Percentiles rank a stretch among this genome's conserved stretches.
These are phyloP conservation scores for Ichneumon xanthorius DNA, from an alignment of 2,888 invertebrate species.

Conservation along the genomic window DNA sequence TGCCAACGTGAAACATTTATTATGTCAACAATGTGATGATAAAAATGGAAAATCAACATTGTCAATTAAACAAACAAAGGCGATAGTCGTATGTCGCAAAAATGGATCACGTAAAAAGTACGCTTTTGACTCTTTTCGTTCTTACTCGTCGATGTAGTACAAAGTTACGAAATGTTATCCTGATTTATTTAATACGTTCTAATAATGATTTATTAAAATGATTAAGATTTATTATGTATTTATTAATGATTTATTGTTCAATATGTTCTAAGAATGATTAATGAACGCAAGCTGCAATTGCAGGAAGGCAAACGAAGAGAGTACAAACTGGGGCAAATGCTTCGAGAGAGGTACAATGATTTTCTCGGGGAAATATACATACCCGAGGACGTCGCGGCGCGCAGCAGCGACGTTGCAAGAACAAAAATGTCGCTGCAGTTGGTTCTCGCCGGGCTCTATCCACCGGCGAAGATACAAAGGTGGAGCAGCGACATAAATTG, in stretches of 20 bases:
- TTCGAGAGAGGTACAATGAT: constrained; percentile 85
- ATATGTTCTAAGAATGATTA: neutral
- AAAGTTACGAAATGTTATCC: too few species aligned
- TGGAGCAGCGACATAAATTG: constrained; percentile 88
- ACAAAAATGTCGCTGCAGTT: constrained; percentile 91
- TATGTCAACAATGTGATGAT: neutral
- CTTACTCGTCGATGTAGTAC: too few species aligned
- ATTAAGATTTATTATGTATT: too few species aligned
- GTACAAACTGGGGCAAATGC: constrained; percentile 85
- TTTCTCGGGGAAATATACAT: constrained; percentile 85
- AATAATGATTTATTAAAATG: neutral
- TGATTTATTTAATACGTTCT: neutral
- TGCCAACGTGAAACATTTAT: neutral
- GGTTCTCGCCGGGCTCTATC: constrained; percentile 89
- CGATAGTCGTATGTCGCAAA: too few species aligned
- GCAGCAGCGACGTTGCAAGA: constrained; percentile 90
- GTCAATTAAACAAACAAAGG: neutral
- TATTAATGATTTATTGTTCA: too few species aligned
- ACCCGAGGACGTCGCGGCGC: constrained; percentile 81
- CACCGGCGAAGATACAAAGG: constrained; percentile 86
- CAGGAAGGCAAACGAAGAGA: constrained; percentile 86
- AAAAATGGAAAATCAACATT: neutral
- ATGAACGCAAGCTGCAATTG: neutral
- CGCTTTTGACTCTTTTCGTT: too few species aligned
- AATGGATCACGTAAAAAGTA: too few species aligned